Base-by-base conservation (phyloP, 2,888 invertebrate species). In the Eupithecia subfuscata region DNA sequence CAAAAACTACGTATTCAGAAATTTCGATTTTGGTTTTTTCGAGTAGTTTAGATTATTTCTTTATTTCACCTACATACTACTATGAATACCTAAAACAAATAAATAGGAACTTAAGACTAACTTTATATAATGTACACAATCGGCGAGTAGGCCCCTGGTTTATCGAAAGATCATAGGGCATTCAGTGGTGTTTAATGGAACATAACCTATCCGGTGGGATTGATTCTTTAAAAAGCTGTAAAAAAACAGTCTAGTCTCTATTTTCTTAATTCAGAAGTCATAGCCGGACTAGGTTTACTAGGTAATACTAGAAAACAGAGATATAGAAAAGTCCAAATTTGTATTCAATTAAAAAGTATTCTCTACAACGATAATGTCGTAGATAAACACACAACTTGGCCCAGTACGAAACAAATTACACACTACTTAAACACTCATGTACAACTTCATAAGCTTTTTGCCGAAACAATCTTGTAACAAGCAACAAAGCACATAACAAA, bases 401-500 rank as follows among this genome's bases (percentile, higher is more conserved):
- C 43, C 16, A 67, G n/a, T 37, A 40, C 67, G 22, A 22, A 25
- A 43, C 68, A 37, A 14, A 43, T 60, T 60, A 63, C 70, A 52
- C 37, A 72, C 37, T 52, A 67, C 52, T 52, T 48, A 67, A 72
- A 72, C 67, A 52, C 52, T 52, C 52, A 25, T 64, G 40, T 65
- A 37, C 40, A 68, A 68, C 68, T 68, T 43, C 68, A 68, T 73
- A 68, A 71, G 52, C 65, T 74, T 71, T 69, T 65, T 48, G 73
- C 69, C 67, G 25, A 70, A 77, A 74, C 74, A 71, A 72, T 72
- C 74, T 74, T 69, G 25, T 64, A 69, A 68, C 60, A 37, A 52
- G 14, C 64, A 65, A 69, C 73, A 71, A 69, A 73, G 68, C 43
- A 40, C 68, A 69, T 75, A 75, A 77, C 77, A 75, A 73, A 75